phyloP scores from a whole-genome alignment of 1,140 invertebrate genomes.

The Polypedilum vanderplanki region DNA sequence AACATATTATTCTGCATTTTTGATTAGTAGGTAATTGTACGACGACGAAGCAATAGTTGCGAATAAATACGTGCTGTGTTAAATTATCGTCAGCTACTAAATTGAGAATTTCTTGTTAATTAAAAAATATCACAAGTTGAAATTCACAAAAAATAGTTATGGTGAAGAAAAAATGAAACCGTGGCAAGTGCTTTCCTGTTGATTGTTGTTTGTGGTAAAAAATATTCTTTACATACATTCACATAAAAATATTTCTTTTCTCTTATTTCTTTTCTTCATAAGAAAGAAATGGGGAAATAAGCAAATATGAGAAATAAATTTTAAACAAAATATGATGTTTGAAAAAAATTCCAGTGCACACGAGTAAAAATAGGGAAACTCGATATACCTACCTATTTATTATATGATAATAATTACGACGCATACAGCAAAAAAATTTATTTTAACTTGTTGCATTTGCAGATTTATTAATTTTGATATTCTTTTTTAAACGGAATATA shows the following conservation, averaged over 20 bases:
- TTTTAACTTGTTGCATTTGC: background rate
- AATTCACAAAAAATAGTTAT: constrained; percentile 11
- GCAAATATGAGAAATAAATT: background rate
- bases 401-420: background rate
- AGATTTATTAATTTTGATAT: background rate
- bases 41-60: too few species aligned
- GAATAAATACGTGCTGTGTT: background rate
- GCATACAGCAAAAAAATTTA: background rate
- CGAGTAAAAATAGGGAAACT: constrained; percentile 1
- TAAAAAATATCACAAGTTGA: constrained; percentile 4
- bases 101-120: background rate
- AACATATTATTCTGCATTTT: background rate
- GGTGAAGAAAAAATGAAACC: constrained; percentile 26
- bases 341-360: constrained; percentile 6
- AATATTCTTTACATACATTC: constrained; percentile 23
- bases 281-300: background rate
- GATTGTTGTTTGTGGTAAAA: constrained; percentile 19
- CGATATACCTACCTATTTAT: too few species aligned
- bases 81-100: too few species aligned
- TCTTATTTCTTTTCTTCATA: background rate
- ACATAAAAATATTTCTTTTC: background rate
- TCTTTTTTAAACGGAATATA: background rate
- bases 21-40: background rate
- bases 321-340: background rate
- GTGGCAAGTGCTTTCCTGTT: constrained; percentile 21